Conservation (phyloP, 2,888 invertebrate genomes). For the Plagodis pulveraria region DNA sequence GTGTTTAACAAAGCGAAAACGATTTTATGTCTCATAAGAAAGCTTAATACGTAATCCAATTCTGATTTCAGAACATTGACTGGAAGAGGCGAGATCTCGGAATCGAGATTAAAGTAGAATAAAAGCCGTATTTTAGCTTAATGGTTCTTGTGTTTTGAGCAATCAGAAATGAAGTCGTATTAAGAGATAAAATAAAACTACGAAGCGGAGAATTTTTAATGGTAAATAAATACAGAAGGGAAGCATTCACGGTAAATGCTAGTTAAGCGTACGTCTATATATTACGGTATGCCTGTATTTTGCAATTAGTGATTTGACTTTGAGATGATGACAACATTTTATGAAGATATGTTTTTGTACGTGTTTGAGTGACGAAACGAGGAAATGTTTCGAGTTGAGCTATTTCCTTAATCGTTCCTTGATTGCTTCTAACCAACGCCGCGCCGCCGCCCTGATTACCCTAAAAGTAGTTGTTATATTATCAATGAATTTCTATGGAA, state of each 20-base stretch:
- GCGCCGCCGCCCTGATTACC: no score
- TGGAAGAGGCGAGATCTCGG: conserved; percentile 48
- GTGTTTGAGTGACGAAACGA: no score
- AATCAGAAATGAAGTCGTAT: conserved; percentile 47
- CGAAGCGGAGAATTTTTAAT: conserved; percentile 29
- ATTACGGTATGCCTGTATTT: not conserved
- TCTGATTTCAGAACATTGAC: conserved; percentile 56
- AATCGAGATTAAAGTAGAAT: conserved; percentile 53
- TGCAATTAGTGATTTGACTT: not conserved
- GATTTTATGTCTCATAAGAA: conserved; percentile 65
- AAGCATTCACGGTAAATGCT: conserved; percentile 3
- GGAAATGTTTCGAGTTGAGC: no score
- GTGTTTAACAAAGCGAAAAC: conserved; percentile 62
- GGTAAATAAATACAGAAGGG: conserved; percentile 42
- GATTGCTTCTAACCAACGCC: no score
- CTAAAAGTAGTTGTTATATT: no score
- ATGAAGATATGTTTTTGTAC: no score
- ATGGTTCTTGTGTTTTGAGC: conserved; percentile 52
- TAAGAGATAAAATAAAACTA: conserved; percentile 54
- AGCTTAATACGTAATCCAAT: conserved; percentile 64
- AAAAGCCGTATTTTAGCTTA: conserved; percentile 63
- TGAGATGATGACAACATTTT: no score
- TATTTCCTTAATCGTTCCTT: no score
- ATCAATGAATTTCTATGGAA: no score
- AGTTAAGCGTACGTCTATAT: not conserved